These are phyloP conservation scores for Columba janthina DNA, from an alignment of 2,113 vertebrate species.

Conservation along the genomic window DNA sequence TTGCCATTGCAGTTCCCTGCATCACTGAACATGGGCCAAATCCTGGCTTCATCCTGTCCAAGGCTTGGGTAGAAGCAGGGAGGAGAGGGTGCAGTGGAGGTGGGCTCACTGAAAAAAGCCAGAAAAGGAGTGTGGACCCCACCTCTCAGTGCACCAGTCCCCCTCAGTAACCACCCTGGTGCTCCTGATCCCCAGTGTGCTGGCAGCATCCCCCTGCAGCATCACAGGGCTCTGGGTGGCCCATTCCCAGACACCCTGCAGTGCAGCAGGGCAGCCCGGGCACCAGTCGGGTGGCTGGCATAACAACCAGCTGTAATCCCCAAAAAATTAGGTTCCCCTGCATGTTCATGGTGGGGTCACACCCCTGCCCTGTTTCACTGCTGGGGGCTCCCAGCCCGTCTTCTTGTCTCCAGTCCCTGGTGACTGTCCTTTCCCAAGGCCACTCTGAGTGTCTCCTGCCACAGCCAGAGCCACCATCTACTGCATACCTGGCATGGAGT, in stretches of 20 bases:
- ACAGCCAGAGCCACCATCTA: too few relatives aligned
- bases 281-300: background rate
- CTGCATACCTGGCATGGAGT: background rate
- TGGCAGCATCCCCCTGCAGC: background rate
- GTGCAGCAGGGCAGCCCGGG: fast-evolving
- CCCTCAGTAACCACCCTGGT: background rate
- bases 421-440: background rate
- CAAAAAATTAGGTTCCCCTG: background rate
- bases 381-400: background rate
- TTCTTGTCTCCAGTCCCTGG: background rate
- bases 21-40: too few relatives aligned
- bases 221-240: background rate
- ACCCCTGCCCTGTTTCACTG: fast-evolving
- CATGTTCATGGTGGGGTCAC: fast-evolving
- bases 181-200: fast-evolving
- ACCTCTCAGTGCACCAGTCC: fast-evolving
- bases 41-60: too few relatives aligned
- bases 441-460: too few relatives aligned
- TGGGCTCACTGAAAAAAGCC: background rate
- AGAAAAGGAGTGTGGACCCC: background rate
- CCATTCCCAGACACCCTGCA: background rate
- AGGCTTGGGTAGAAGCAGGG: too few relatives aligned
- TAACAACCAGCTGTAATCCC: background rate
- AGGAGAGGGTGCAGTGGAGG: background rate
- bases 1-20: too few relatives aligned